Conservation (phyloP, 2,797 vertebrate genomes). For the Lycodopsis pacificus region DNA sequence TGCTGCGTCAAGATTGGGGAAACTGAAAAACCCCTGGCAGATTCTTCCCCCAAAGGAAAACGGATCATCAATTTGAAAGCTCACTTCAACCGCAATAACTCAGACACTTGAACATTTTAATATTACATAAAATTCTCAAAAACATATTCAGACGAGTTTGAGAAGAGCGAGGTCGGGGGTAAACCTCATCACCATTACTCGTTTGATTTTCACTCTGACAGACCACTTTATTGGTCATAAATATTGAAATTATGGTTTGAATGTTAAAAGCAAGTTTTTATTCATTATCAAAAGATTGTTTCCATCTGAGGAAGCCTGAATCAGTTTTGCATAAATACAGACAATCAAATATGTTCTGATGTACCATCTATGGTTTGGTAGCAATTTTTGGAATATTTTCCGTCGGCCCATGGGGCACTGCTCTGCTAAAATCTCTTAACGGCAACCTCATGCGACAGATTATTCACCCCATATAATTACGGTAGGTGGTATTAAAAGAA, state of each 20-base stretch:
- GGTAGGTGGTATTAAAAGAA: conserved; percentile 47
- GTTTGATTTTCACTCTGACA: conserved; percentile 30
- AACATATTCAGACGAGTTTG: conserved; percentile 35
- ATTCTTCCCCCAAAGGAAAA: conserved; percentile 37
- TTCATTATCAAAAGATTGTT: conserved; percentile 40
- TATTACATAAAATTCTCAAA: conserved; percentile 58
- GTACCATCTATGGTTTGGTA: conserved; percentile 26
- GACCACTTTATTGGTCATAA: conserved; percentile 29
- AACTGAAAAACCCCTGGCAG: conserved; percentile 22
- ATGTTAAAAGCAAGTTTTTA: conserved; percentile 28
- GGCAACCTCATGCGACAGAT: conserved; percentile 40
- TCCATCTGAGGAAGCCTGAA: conserved; percentile 34
- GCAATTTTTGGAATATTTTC: conserved; percentile 30
- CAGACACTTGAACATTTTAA: conserved; percentile 31
- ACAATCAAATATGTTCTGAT: conserved; percentile 33
- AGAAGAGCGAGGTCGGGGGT: not conserved
- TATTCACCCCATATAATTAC: conserved; percentile 41
- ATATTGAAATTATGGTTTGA: conserved; percentile 36
- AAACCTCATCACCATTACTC: not conserved
- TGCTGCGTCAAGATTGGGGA: conserved; percentile 28
- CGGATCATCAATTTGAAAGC: conserved; percentile 31
- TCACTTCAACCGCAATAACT: conserved; percentile 48
- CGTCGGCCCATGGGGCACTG: conserved; percentile 2
- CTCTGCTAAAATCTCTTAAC: conserved; percentile 27
- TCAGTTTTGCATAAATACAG: conserved; percentile 37